A percentile compares a stretch with the other conserved stretches of the same genome.
phyloP scores from a whole-genome alignment of 1,140 invertebrate species.

The Drosophila willistoni region DNA sequence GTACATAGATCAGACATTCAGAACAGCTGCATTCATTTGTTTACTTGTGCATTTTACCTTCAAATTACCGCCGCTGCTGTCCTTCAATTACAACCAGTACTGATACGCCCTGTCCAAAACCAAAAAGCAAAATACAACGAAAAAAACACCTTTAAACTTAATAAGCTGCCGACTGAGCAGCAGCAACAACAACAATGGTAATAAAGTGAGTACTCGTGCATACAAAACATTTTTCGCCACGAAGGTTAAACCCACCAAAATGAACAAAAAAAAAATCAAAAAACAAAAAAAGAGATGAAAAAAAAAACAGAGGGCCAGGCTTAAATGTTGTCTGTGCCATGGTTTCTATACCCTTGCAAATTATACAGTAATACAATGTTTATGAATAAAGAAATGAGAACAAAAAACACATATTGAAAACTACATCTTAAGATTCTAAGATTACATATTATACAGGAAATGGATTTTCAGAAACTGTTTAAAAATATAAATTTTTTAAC shows the following conservation, averaged over 20 bases:
- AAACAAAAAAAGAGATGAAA: slow-evolving; percentile 35
- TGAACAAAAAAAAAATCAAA: slow-evolving; percentile 51
- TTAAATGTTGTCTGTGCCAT: background rate
- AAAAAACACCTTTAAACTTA: slow-evolving; percentile 48
- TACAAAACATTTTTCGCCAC: slow-evolving; percentile 59
- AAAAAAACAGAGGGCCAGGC: slow-evolving; percentile 7
- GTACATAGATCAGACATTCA: slow-evolving; percentile 27
- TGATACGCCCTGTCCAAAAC: slow-evolving; percentile 49
- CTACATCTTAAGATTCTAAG: no score
- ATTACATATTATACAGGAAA: no score
- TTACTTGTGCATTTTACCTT: slow-evolving; percentile 49
- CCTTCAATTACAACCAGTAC: slow-evolving; percentile 63
- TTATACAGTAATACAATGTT: background rate
- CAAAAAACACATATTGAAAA: background rate
- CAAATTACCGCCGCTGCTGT: slow-evolving; percentile 57
- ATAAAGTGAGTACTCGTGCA: slow-evolving; percentile 42
- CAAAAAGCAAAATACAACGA: slow-evolving; percentile 20
- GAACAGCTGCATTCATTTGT: slow-evolving; percentile 48
- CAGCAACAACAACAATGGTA: background rate
- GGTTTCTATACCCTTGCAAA: slow-evolving; percentile 3
- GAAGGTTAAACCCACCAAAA: slow-evolving; percentile 66
- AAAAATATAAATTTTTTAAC: no score
- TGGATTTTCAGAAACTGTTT: no score
- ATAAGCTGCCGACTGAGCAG: slow-evolving; percentile 22
- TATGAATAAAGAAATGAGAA: background rate